Percentiles rank a stretch among this genome's conserved stretches.
These are phyloP conservation scores for Trichopria drosophilae DNA, from an alignment of 2,888 invertebrate genomes.

Conservation along the genomic window DNA sequence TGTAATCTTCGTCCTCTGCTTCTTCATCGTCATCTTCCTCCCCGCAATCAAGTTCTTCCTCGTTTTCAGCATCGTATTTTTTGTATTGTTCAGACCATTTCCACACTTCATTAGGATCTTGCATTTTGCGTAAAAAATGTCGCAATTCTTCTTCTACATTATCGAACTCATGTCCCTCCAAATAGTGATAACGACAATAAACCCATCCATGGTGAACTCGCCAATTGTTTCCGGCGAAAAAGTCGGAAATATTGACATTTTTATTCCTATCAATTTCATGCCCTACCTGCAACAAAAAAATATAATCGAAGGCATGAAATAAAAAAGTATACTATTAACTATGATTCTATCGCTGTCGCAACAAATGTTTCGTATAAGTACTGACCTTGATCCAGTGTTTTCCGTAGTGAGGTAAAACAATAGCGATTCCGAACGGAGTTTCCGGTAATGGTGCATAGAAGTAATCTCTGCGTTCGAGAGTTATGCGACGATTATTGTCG, in stretches of 20 bases:
- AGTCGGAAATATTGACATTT: slow-evolving; percentile 72
- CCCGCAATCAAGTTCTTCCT: slow-evolving; percentile 48
- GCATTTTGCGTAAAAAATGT: slow-evolving; percentile 73
- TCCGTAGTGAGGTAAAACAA: slow-evolving; percentile 84
- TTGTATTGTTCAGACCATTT: slow-evolving; percentile 69
- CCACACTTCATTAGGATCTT: slow-evolving; percentile 60
- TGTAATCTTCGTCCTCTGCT: slow-evolving; percentile 27
- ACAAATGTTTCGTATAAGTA: background rate
- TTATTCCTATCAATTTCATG: slow-evolving; percentile 74
- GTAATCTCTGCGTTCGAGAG: slow-evolving; percentile 78
- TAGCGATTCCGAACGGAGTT: slow-evolving; percentile 85
- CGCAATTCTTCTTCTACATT: slow-evolving; percentile 75
- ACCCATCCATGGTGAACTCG: slow-evolving; percentile 87
- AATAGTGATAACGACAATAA: slow-evolving; percentile 84
- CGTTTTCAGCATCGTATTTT: slow-evolving; percentile 39
- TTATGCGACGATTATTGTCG: slow-evolving; percentile 82
- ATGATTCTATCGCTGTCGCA: background rate
- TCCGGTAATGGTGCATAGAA: slow-evolving; percentile 79
- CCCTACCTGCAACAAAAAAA: slow-evolving; percentile 62
- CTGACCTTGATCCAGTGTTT: slow-evolving; percentile 66
- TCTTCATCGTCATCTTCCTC: slow-evolving; percentile 30
- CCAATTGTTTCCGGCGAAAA: slow-evolving; percentile 74
- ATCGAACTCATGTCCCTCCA: slow-evolving; percentile 74
- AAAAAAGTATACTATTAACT: background rate
- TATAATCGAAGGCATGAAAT: background rate